Evolutionary conservation across 2,797 vertebrate species (phyloP), one percentile per base, ranked within the genome.

Genomic region (Sebastes matsubarae): DNA sequence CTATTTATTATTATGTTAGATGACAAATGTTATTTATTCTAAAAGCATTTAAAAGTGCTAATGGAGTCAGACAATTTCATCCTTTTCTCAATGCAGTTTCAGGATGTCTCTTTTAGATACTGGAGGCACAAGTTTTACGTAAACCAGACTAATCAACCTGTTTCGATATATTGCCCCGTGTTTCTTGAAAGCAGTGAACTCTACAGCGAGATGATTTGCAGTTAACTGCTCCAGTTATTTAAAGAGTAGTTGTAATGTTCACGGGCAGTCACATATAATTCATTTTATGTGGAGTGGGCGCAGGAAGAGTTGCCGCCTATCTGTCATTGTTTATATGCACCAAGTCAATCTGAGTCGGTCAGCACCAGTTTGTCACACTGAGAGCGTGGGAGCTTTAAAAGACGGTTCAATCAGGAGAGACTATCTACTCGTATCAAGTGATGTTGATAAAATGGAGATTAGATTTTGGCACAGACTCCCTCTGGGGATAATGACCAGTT

Each of bases 281-380:
- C 16, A 34, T 52, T 82, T 77, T 52, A 42, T 81, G 50, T n/a
- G 22, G 20, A 36, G 36, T 36, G 50, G 79, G 65, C 8, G 7
- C 63, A 58, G 24, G 60, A 9, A 60, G 32, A 30, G 9, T 52
- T 79, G 38, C 52, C 59, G 60, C 82, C 68, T 77, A 68, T 88
- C 80, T 77, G 67, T 89, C 74, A 83, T 83, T 36, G 73, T 84
- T 89, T 73, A 71, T 60, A 78, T 78, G 54, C 29, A 55, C 20
- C 34, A 36, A 80, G 73, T 67, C 64, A 22, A 20, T 59, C 68
- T 63, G 83, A 81, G 71, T 75, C 25, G 12, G 65, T 73, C 81
- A 36, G 72, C 29, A 69, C n/a, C 66, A 29, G 68, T 82, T 82
- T 71, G 83, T 87, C 80, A 59, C 75, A 38, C 60, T 2, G 58